Conservation (phyloP, 2,888 invertebrate genomes). For the Brachypterus glaber region DNA sequence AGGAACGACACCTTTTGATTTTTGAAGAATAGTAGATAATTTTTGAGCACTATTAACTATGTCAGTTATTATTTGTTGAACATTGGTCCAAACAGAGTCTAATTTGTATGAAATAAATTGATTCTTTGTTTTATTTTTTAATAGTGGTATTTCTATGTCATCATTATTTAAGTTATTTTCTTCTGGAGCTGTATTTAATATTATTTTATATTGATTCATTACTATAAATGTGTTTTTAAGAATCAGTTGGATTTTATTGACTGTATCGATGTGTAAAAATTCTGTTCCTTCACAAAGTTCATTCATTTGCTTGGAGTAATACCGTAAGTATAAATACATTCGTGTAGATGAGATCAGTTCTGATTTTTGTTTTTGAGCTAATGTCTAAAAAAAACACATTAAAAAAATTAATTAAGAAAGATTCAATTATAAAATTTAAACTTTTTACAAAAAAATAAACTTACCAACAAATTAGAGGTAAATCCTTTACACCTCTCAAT, state of each 20-base stretch:
- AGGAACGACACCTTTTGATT: slow-evolving; percentile 24
- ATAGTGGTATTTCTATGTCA: slow-evolving; percentile 25
- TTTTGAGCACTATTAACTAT: slow-evolving; percentile 21
- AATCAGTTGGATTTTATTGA: slow-evolving; percentile 35
- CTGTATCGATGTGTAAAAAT: slow-evolving; percentile 26
- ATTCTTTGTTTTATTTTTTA: slow-evolving; percentile 23
- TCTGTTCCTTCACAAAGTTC: slow-evolving; percentile 29
- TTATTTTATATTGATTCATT: slow-evolving; percentile 57
- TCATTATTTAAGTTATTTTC: slow-evolving; percentile 30
- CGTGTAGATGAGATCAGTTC: slow-evolving; percentile 50
- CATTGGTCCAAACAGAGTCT: slow-evolving; percentile 29
- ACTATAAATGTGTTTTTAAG: slow-evolving; percentile 46
- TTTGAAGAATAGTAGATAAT: slow-evolving; percentile 23
- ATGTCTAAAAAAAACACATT: slow-evolving; percentile 42
- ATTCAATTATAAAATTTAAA: slow-evolving; percentile 2
- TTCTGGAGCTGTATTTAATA: slow-evolving; percentile 55
- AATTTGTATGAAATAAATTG: slow-evolving; percentile 30
- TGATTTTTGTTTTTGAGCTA: slow-evolving; percentile 57
- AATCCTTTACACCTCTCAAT: slow-evolving; percentile 82
- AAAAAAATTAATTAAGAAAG: slow-evolving; percentile 1
- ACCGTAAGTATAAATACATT: slow-evolving; percentile 48
- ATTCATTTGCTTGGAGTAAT: slow-evolving; percentile 39
- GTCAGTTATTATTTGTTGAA: slow-evolving; percentile 20
- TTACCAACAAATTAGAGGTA: slow-evolving; percentile 65
- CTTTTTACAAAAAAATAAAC: slow-evolving; percentile 9